Evolutionary conservation across 2,888 invertebrate genomes (phyloP), one percentile per base, ranked within the genome.

Genomic region (Drosophila mayaguana): DNA sequence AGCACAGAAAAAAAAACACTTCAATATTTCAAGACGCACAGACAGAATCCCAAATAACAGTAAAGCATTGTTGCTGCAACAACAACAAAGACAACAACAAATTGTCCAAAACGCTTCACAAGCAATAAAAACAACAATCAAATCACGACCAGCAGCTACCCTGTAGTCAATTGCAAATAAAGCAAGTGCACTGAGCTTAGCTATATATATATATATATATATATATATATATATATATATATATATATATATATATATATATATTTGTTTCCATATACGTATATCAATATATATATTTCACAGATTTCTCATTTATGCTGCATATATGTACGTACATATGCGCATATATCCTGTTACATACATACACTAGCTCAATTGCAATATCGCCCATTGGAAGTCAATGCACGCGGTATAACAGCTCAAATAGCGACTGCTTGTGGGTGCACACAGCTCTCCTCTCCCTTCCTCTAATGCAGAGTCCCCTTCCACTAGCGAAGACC

Each of bases 11-110:
- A 16, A 42, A 42, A 50, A 65, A 62, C 38, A 61, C 54, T 57
- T 54, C 61, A 71, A 81, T 63, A 63, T 68, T 72, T 75, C 62
- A 62, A 70, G 75, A 74, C 78, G 80, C 80, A 74, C 71, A 64
- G 42, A 62, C 60, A 55, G 66, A 70, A 67, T 64, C 57, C 55
- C 64, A 68, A 73, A 77, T 66, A 77, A 74, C 65, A 36, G 59
- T 51, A 18, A 55, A 64, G 46, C 70, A 54, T 64, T 74, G 74
- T 75, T 61, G 56, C 46, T 59, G 57, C 55, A 32, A 43, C 54
- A 54, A 54, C 18, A 18, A 43, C 53, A 46, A 34, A 28, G 18
- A 40, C 43, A 75, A 56, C 61, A 74, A 68, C 57, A 75, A 75
- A 70, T 70, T 75, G 64, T 79, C 60, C 62, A 76, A 81, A 81